phyloP scores from a whole-genome alignment of 2,888 invertebrate species.

The Aradus depressus region DNA sequence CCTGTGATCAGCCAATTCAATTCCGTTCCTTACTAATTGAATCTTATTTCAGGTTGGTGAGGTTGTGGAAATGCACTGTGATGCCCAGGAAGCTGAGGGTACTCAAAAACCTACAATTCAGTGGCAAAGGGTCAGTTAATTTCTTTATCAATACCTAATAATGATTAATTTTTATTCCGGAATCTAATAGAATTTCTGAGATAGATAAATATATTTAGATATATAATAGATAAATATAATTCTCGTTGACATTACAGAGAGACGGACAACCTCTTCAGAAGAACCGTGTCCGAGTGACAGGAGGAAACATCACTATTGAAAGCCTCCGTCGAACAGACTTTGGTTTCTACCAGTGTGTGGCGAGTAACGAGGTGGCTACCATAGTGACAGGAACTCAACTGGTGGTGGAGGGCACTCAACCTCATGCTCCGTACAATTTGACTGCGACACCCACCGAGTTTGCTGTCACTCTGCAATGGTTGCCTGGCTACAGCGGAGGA shows the following conservation, averaged over 20 bases:
- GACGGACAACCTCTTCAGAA: conserved; percentile 73
- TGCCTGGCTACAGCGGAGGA: conserved; percentile 91
- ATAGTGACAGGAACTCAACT: conserved; percentile 80
- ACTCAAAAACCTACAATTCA: conserved; percentile 80
- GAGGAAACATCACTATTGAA: conserved; percentile 86
- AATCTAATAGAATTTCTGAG: neutral
- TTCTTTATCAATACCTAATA: neutral
- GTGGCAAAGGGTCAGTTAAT: conserved; percentile 63
- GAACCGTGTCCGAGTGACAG: conserved; percentile 62
- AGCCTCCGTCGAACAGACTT: conserved; percentile 79
- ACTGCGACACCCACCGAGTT: conserved; percentile 82
- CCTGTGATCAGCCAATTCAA: too few relatives aligned
- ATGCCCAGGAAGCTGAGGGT: conserved; percentile 82
- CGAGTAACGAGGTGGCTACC: conserved; percentile 91
- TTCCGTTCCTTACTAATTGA: too few relatives aligned
- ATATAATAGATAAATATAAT: neutral
- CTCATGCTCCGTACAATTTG: conserved; percentile 93
- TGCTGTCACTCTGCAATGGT: conserved; percentile 81
- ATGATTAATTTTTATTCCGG: neutral
- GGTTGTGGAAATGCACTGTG: conserved; percentile 89
- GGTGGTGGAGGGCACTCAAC: conserved; percentile 88
- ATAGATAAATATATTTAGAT: neutral
- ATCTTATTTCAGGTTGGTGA: conserved; percentile 48
- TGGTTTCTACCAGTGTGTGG: conserved; percentile 91
- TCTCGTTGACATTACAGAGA: conserved; percentile 40